Conservation (phyloP, 1,140 invertebrate species). For the Ceratosolen fusciceps region DNA sequence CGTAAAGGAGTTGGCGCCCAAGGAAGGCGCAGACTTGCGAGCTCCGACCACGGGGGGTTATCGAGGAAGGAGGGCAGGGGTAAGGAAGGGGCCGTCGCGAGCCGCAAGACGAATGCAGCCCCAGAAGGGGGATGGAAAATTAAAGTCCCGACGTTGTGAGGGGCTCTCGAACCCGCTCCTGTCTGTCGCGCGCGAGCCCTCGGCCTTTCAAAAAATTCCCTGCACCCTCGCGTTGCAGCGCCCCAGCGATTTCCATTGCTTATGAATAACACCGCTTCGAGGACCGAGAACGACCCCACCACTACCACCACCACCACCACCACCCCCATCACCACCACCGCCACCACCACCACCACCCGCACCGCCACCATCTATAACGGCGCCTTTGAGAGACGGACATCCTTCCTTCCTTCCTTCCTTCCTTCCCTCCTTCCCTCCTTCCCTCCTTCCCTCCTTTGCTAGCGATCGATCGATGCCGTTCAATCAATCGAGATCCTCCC, state of each 20-base stretch:
- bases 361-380: too few relatives aligned
- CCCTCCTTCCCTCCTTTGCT: background rate
- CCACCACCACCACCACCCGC: background rate
- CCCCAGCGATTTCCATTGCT: constrained; percentile 1
- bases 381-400: background rate
- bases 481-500: too few relatives aligned
- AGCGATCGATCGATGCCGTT: background rate
- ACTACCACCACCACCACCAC: too few relatives aligned
- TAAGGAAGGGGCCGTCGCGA: background rate
- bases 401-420: background rate
- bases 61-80: too few relatives aligned
- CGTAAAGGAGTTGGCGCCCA: background rate
- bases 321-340: background rate
- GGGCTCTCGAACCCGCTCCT: background rate
- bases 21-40: background rate
- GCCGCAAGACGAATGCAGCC: constrained; percentile 37
- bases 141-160: constrained; percentile 15
- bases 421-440: background rate
- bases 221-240: background rate
- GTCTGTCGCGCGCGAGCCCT: background rate
- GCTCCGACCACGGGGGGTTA: too few relatives aligned
- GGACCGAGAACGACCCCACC: background rate
- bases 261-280: constrained; percentile 19
- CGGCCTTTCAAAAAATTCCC: background rate
- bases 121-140: constrained; percentile 32